phyloP scores from a whole-genome alignment of 2,888 invertebrate species.

The Eupeodes luniger region DNA sequence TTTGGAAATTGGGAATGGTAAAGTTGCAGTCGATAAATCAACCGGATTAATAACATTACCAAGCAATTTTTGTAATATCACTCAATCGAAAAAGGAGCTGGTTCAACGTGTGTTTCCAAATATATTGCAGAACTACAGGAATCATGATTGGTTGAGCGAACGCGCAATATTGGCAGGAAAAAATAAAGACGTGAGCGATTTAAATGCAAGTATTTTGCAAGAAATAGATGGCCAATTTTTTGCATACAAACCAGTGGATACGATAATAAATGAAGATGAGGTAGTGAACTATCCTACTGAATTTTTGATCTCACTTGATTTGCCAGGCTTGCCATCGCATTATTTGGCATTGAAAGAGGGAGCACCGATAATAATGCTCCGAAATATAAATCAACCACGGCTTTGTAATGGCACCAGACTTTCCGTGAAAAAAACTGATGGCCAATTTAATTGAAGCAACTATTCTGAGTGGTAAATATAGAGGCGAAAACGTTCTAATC shows the following conservation, averaged over 20 bases:
- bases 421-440: neutral
- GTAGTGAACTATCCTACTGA: neutral
- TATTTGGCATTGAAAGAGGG: neutral
- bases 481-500: neutral
- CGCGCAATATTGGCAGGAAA: constrained; percentile 7
- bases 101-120: constrained; percentile 29
- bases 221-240: constrained; percentile 24
- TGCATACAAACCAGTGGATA: constrained; percentile 15
- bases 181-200: neutral
- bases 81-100: constrained; percentile 29
- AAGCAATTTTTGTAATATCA: constrained; percentile 48
- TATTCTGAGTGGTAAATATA: neutral
- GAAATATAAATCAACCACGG: neutral
- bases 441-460: neutral
- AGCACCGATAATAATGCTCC: constrained; percentile 1
- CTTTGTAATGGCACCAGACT: neutral
- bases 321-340: neutral
- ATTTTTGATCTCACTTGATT: constrained; percentile 19
- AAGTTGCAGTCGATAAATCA: constrained; percentile 70
- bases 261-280: constrained; percentile 7
- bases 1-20: constrained; percentile 72
- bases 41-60: constrained; percentile 76
- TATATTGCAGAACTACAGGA: neutral
- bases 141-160: neutral
- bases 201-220: constrained; percentile 13